Evolutionary conservation across 2,797 vertebrate species (phyloP), one percentile per base, ranked within the genome.

Genomic region (Simalia tracyae): DNA sequence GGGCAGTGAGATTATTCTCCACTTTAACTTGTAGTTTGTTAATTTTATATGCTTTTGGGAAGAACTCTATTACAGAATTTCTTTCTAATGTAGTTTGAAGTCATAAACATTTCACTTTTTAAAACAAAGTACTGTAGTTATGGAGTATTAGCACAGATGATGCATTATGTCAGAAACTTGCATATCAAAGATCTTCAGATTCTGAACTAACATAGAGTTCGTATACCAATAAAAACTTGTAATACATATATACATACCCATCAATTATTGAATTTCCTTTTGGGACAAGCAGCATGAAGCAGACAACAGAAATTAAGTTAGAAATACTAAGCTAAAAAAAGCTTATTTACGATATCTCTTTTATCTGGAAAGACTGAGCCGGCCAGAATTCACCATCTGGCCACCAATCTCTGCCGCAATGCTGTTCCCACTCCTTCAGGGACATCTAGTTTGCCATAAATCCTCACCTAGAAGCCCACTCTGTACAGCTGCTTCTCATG

Each of bases 11-110:
- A 63, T 59, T 46, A 22, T 57, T 91, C 88, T 95, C 46, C 3
- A 63, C 91, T 91, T 89, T 76, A 86, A 26, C 14, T 89, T 63
- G 3, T 0, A 0, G 87, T 93, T 91, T 22, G 91, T 94, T 94
- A 17, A 28, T 50, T 57, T 28, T 81, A 91, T 87, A 92, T 93
- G 10, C 1, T 57, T 50, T 86, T 72, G 19, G 26, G 85, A 36
- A 91, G 84, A 2, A 3, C 24, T 68, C 8, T 85, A 31, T 92
- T 84, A 6, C 22, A 90, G 14, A 84, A 12, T 28, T 50, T 81
- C 57, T 28, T 50, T 81, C 57, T 64, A 87, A 54, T 24, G n/a
- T 9, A 28, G 22, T 66, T 72, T 61, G n/a, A 90, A 81, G 22
- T 59, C 15, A 19, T 63, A 12, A 22, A 88, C 26, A 26, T 24